Conservation (phyloP, 2,113 vertebrate genomes). For the Telmatochromis sp. region DNA sequence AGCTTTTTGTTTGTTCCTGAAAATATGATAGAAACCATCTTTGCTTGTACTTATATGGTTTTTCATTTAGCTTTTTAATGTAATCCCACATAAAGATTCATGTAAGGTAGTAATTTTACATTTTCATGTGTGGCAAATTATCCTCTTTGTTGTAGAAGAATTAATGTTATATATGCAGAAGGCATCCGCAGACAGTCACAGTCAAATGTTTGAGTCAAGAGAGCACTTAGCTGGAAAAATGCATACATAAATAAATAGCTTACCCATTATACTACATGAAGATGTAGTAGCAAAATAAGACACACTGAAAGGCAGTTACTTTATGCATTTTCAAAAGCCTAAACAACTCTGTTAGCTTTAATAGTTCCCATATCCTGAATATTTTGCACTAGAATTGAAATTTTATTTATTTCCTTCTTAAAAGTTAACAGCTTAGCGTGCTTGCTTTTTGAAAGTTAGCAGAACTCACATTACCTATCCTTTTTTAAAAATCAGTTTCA, state of each 20-base stretch:
- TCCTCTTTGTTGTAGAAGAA: not conserved
- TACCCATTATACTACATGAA: not conserved
- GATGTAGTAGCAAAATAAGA: not conserved
- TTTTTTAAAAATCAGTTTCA: not conserved
- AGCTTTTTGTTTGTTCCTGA: not conserved
- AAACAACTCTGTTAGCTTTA: not conserved
- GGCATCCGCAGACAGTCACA: not conserved
- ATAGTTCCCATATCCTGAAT: not conserved
- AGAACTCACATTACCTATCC: not conserved
- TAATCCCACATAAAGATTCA: not conserved
- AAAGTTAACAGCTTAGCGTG: not conserved
- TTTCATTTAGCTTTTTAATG: rapidly evolving
- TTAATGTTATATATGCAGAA: not conserved
- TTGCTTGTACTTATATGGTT: not conserved
- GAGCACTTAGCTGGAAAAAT: not conserved
- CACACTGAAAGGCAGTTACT: not conserved
- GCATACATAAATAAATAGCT: not conserved
- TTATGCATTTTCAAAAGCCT: not conserved
- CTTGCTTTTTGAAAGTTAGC: not conserved
- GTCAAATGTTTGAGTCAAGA: not conserved
- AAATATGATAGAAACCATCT: not conserved
- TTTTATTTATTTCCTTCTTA: not conserved
- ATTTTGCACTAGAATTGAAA: not conserved
- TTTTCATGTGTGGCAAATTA: not conserved
- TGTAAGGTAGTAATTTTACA: not conserved